phyloP scores from a whole-genome alignment of 2,113 vertebrate genomes.

The Sakesphorus luctuosus region DNA sequence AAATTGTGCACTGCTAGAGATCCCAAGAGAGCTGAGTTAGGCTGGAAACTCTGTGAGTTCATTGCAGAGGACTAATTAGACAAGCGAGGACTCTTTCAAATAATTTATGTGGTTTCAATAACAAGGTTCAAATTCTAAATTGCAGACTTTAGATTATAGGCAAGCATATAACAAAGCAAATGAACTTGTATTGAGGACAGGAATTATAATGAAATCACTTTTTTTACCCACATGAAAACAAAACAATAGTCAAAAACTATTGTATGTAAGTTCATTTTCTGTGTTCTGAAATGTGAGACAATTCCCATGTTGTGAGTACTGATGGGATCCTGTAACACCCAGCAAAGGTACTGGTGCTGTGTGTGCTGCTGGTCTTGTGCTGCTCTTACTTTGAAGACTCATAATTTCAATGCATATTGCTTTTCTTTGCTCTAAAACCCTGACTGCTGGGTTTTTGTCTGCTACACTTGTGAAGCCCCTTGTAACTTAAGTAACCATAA shows the following conservation, averaged over 20 bases:
- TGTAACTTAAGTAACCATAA: background rate
- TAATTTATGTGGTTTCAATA: background rate
- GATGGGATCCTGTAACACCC: background rate
- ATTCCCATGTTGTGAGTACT: background rate
- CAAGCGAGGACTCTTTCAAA: background rate
- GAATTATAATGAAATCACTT: background rate
- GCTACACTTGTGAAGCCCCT: background rate
- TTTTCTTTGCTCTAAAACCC: background rate
- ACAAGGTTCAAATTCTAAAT: background rate
- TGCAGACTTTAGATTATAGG: background rate
- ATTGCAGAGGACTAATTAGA: background rate
- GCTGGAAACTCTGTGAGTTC: background rate
- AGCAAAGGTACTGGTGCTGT: no score
- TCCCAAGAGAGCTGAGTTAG: background rate
- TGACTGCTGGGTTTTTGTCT: background rate
- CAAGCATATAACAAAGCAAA: background rate
- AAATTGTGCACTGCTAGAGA: rapidly evolving
- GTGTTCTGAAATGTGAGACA: background rate
- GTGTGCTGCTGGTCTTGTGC: background rate
- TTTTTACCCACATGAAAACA: background rate
- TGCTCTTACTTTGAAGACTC: background rate
- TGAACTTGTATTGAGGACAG: background rate
- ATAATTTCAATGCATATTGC: background rate
- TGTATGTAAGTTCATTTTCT: background rate
- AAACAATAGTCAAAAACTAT: background rate